These are phyloP conservation scores for Nerophis lumbriciformis DNA, from an alignment of 2,113 vertebrate species.

Conservation along the genomic window DNA sequence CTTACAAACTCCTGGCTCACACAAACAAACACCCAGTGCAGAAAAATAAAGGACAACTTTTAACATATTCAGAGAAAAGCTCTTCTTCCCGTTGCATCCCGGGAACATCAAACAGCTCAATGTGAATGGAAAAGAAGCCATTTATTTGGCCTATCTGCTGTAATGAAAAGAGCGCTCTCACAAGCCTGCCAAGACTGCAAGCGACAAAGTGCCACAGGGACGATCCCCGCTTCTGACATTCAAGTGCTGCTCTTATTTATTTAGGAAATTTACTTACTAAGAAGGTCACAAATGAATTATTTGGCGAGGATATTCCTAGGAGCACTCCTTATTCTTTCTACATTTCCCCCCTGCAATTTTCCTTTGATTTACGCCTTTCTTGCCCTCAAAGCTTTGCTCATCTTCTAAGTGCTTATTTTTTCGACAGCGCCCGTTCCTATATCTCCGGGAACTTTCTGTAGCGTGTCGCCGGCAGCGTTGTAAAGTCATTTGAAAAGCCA, in stretches of 20 bases:
- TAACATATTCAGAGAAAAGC: constrained; percentile 72
- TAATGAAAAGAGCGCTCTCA: constrained; percentile 62
- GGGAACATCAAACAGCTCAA: constrained; percentile 68
- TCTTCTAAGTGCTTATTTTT: constrained; percentile 63
- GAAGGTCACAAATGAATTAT: constrained; percentile 79
- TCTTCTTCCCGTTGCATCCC: constrained; percentile 39
- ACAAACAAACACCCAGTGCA: constrained; percentile 7
- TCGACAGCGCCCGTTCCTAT: constrained; percentile 60
- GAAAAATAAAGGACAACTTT: constrained; percentile 67
- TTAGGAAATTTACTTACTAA: constrained; percentile 79
- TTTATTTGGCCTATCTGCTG: constrained; percentile 66
- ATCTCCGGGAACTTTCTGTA: constrained; percentile 65
- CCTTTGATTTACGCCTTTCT: constrained; percentile 65
- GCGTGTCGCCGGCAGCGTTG: constrained; percentile 62
- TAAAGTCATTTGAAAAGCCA: constrained; percentile 67
- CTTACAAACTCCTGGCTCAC: constrained; percentile 62
- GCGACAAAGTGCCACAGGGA: constrained; percentile 68
- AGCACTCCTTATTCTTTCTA: constrained; percentile 62
- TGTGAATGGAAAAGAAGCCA: constrained; percentile 65
- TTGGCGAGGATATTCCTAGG: constrained; percentile 72
- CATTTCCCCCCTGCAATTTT: constrained; percentile 64
- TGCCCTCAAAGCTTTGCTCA: constrained; percentile 49
- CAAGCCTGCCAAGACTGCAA: constrained; percentile 64
- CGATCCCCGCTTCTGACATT: constrained; percentile 69
- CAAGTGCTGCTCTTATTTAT: constrained; percentile 76